Evolutionary conservation across 2,888 invertebrate genomes (phyloP).

Genomic region (Helicoverpa assulta): DNA sequence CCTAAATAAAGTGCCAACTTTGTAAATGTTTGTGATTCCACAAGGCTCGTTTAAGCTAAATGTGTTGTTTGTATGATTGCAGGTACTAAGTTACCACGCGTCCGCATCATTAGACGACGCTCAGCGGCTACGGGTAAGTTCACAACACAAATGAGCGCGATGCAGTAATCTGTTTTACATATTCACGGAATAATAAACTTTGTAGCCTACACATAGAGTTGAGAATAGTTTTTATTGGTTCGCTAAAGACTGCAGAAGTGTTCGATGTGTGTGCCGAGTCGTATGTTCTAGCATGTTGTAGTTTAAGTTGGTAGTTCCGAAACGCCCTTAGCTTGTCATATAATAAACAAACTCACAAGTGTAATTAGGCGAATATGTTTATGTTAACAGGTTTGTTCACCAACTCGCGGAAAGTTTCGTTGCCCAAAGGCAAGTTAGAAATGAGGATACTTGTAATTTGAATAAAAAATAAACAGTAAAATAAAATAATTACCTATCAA

Average conservation of each 20-base stretch:
- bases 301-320: constrained; percentile 49
- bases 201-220: constrained; percentile 4
- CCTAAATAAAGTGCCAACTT: constrained; percentile 17
- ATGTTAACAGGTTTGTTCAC: constrained; percentile 35
- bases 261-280: constrained; percentile 33
- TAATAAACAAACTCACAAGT: constrained; percentile 55
- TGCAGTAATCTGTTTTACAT: constrained; percentile 34
- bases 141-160: constrained; percentile 39
- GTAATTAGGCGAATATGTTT: constrained; percentile 55
- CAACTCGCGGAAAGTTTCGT: constrained; percentile 39
- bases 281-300: constrained; percentile 28
- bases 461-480: neutral
- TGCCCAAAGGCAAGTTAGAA: constrained; percentile 9
- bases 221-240: constrained; percentile 1
- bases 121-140: constrained; percentile 94
- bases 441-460: constrained; percentile 3
- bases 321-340: constrained; percentile 49
- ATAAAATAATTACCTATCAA: neutral
- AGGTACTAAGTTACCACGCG: constrained; percentile 97
- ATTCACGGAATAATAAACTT: constrained; percentile 20
- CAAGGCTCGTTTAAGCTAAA: constrained; percentile 23
- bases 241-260: constrained; percentile 21
- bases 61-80: constrained; percentile 66
- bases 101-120: constrained; percentile 97
- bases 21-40: constrained; percentile 7